Percentiles rank a stretch among this genome's conserved stretches.
These are phyloP conservation scores for Anser brachyrhynchus DNA, from an alignment of 2,113 vertebrate species.

Conservation along the genomic window DNA sequence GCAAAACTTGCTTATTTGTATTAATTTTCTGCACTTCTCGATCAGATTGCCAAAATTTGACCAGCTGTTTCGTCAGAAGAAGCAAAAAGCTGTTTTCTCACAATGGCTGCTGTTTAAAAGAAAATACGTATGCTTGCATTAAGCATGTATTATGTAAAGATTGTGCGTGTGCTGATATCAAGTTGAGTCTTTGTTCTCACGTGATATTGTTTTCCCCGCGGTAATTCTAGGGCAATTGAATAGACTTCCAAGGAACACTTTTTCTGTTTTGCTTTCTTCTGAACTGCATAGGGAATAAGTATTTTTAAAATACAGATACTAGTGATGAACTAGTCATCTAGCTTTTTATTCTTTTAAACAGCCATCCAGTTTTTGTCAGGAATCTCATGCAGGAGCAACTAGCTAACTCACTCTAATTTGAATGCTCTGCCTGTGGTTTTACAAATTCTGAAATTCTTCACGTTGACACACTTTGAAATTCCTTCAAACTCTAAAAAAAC, in stretches of 20 bases:
- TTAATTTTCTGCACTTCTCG: neutral
- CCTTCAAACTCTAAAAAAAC: too few relatives aligned
- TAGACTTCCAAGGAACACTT: neutral
- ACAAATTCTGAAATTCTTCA: too few relatives aligned
- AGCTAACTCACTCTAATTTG: neutral
- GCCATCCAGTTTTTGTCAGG: neutral
- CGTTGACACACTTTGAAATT: too few relatives aligned
- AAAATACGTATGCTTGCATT: neutral
- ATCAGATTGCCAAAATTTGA: neutral
- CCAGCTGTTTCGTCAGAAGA: neutral
- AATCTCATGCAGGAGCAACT: neutral
- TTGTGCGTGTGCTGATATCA: neutral
- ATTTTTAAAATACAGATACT: neutral
- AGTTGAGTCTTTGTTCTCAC: neutral
- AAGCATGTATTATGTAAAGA: neutral
- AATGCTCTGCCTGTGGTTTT: neutral
- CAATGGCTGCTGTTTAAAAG: neutral
- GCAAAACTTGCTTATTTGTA: neutral
- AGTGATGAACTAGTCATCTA: neutral
- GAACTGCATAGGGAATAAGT: neutral
- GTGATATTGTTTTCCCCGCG: fast-evolving
- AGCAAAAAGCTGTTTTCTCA: neutral
- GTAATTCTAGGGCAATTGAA: neutral
- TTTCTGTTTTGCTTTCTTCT: neutral
- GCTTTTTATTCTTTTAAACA: neutral